These are phyloP conservation scores for Drosophila sproati DNA, from an alignment of 1,140 invertebrate genomes.

Conservation along the genomic window DNA sequence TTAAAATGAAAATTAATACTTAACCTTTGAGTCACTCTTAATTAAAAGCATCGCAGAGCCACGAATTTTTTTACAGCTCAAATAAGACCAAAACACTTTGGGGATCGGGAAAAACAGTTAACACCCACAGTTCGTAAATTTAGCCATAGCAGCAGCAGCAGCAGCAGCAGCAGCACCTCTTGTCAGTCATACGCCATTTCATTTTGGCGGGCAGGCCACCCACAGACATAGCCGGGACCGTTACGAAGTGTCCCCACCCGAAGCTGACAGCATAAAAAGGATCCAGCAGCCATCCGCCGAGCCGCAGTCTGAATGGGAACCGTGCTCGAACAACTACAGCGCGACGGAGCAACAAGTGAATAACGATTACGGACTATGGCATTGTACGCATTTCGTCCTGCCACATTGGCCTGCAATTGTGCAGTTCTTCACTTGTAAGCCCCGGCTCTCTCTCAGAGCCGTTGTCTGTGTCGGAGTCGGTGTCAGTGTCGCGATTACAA, in stretches of 20 bases:
- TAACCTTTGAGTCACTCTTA: constrained; percentile 49
- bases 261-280: constrained; percentile 65
- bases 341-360: constrained; percentile 43
- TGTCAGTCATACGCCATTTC: constrained; percentile 67
- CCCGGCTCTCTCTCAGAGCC: neutral
- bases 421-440: constrained; percentile 21
- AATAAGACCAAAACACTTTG: constrained; percentile 41
- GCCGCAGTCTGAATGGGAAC: constrained; percentile 52
- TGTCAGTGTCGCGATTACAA: constrained; percentile 53
- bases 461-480: constrained; percentile 8
- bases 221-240: constrained; percentile 38
- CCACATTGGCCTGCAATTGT: neutral
- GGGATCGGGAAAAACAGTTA: constrained; percentile 10
- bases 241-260: constrained; percentile 29
- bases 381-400: constrained; percentile 6
- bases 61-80: constrained; percentile 34
- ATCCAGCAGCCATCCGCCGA: constrained; percentile 13
- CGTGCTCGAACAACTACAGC: constrained; percentile 36
- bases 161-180: constrained; percentile 14
- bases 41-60: constrained; percentile 38
- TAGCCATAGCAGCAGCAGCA: constrained; percentile 23
- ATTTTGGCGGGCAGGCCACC: constrained; percentile 55
- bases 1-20: constrained; percentile 5
- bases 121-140: constrained; percentile 15
- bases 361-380: constrained; percentile 4